Evolutionary conservation across 2,888 invertebrate genomes (phyloP).

Genomic region (Dioctria linearis): DNA sequence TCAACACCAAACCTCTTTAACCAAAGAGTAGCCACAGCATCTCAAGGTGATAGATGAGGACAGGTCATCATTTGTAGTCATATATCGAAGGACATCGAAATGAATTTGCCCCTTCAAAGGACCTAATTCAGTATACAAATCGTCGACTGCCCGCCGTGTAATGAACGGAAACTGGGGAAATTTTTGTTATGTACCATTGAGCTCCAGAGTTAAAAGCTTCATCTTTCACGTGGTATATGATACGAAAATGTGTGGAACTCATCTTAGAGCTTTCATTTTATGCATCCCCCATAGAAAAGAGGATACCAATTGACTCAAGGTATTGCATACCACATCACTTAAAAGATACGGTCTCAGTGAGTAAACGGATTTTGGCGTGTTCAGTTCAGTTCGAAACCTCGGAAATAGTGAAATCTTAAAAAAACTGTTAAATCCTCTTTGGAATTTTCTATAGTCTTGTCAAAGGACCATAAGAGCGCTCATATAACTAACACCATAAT

Average conservation of each 20-base stretch:
- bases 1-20: neutral
- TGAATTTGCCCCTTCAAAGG: constrained; percentile 13
- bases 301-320: constrained; percentile 4
- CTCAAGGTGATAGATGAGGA: constrained; percentile 24
- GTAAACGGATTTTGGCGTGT: constrained; percentile 40
- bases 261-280: constrained; percentile 16
- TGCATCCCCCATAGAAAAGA: constrained; percentile 21
- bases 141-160: too few species aligned
- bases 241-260: constrained; percentile 12
- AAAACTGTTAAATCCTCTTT: neutral
- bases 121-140: constrained; percentile 26
- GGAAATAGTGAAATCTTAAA: constrained; percentile 21
- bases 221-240: neutral
- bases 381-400: constrained; percentile 44
- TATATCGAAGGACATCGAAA: constrained; percentile 18
- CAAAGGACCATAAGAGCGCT: neutral
- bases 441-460: neutral
- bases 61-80: constrained; percentile 31
- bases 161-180: neutral
- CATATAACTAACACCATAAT: constrained; percentile 18
- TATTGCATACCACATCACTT: constrained; percentile 29
- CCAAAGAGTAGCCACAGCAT: constrained; percentile 2
- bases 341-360: constrained; percentile 33
- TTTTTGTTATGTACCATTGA: neutral
- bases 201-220: constrained; percentile 7